These are phyloP conservation scores for Phrynocephalus versicolor DNA, from an alignment of 2,113 vertebrate species.

Conservation along the genomic window DNA sequence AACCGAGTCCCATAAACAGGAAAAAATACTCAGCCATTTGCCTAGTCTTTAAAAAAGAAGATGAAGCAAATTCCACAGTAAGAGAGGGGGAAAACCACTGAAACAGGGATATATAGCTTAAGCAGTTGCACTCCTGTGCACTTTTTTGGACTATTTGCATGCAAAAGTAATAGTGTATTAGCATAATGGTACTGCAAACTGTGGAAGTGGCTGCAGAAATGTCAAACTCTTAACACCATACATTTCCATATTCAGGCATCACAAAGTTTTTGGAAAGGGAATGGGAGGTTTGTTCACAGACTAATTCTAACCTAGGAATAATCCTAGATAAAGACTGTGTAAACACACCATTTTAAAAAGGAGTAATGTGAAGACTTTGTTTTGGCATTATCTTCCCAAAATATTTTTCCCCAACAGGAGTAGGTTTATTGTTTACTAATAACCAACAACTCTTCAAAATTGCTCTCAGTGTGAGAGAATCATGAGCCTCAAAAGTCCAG, in stretches of 20 bases:
- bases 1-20: background rate
- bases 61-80: background rate
- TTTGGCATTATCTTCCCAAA: background rate
- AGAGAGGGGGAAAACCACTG: background rate
- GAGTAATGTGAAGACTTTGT: background rate
- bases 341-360: background rate
- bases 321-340: background rate
- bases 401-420: background rate
- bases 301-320: background rate
- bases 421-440: background rate
- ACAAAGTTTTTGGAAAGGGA: conserved; percentile 45
- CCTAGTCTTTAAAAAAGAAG: conserved; percentile 24
- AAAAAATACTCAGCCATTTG: conserved; percentile 26
- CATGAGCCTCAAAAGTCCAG: background rate
- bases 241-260: conserved; percentile 41
- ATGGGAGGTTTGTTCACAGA: background rate
- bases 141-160: conserved; percentile 65
- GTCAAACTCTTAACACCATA: conserved; percentile 30
- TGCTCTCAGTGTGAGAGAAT: background rate
- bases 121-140: conserved; percentile 30
- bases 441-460: background rate
- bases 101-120: conserved; percentile 24
- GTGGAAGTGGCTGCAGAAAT: conserved; percentile 51
- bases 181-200: conserved; percentile 63
- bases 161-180: conserved; percentile 59